phyloP scores from a whole-genome alignment of 2,113 vertebrate genomes.

The Lamprologus lemairii region DNA sequence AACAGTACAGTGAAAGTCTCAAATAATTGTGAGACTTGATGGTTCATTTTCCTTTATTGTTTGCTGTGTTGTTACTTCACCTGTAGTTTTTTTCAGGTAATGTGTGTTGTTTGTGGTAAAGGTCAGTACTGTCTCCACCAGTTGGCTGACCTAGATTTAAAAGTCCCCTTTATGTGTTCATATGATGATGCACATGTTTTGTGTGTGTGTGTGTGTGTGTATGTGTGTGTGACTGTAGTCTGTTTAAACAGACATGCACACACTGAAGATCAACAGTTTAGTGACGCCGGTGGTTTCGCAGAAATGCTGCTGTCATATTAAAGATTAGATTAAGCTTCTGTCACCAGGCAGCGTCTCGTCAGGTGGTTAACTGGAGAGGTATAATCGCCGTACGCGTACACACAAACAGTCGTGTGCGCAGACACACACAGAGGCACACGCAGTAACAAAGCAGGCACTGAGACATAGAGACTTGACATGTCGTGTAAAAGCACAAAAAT shows the following conservation, averaged over 20 bases:
- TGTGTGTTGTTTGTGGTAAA: neutral
- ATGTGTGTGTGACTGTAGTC: neutral
- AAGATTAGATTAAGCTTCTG: slow-evolving; percentile 63
- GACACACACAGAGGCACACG: neutral
- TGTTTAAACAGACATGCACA: neutral
- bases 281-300: slow-evolving; percentile 22
- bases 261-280: slow-evolving; percentile 45
- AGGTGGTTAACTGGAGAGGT: slow-evolving; percentile 54
- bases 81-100: neutral
- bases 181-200: neutral
- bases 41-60: neutral
- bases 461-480: neutral
- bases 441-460: neutral
- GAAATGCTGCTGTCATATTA: slow-evolving; percentile 62
- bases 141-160: slow-evolving; percentile 36
- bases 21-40: neutral
- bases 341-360: slow-evolving; percentile 45
- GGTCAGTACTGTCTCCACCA: slow-evolving; percentile 18
- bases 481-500: neutral
- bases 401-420: neutral
- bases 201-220: neutral
- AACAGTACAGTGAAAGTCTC: neutral
- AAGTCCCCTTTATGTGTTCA: neutral
- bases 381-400: slow-evolving; percentile 41
- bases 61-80: neutral